A percentile compares a stretch with the other conserved stretches of the same genome.
These are phyloP conservation scores for Lithobius niger DNA, from an alignment of 1,140 invertebrate genomes.

Conservation along the genomic window DNA sequence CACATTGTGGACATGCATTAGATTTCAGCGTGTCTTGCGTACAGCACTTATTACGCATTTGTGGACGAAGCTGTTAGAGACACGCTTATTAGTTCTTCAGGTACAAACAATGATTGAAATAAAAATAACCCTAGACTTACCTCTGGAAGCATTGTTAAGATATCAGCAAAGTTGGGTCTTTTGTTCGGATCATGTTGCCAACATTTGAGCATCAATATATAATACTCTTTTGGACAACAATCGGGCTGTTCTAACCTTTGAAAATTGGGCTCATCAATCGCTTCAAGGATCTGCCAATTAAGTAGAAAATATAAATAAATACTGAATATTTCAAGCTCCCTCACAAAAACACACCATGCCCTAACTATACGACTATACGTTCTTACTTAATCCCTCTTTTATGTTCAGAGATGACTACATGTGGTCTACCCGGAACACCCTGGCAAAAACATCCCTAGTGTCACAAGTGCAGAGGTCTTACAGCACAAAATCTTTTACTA, in stretches of 20 bases:
- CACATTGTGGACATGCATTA: too few species aligned
- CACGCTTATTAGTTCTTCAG: neutral
- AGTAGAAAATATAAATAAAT: neutral
- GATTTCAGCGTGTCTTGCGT: too few species aligned
- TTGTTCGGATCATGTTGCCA: slow-evolving; percentile 86
- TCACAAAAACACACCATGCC: neutral
- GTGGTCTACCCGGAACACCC: too few species aligned
- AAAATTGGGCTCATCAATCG: slow-evolving; percentile 85
- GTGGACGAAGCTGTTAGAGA: neutral
- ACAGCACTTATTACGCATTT: neutral
- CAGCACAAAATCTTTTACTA: too few species aligned
- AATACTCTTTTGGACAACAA: slow-evolving; percentile 88
- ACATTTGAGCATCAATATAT: slow-evolving; percentile 82
- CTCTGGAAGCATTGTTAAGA: slow-evolving; percentile 63
- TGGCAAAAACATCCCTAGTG: too few species aligned
- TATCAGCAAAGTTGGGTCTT: slow-evolving; percentile 78
- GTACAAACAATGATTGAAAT: neutral
- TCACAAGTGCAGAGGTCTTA: too few species aligned
- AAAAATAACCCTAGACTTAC: slow-evolving; percentile 29
- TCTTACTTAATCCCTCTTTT: too few species aligned
- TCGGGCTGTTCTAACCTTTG: slow-evolving; percentile 80
- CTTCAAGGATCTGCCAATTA: slow-evolving; percentile 69
- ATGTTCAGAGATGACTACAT: too few species aligned
- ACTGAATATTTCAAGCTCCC: neutral
- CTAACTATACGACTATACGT: too few species aligned